Percentiles rank a stretch among this genome's conserved stretches.
These are phyloP conservation scores for Darevskia nairensis DNA, from an alignment of 2,797 vertebrate species.

Conservation along the genomic window DNA sequence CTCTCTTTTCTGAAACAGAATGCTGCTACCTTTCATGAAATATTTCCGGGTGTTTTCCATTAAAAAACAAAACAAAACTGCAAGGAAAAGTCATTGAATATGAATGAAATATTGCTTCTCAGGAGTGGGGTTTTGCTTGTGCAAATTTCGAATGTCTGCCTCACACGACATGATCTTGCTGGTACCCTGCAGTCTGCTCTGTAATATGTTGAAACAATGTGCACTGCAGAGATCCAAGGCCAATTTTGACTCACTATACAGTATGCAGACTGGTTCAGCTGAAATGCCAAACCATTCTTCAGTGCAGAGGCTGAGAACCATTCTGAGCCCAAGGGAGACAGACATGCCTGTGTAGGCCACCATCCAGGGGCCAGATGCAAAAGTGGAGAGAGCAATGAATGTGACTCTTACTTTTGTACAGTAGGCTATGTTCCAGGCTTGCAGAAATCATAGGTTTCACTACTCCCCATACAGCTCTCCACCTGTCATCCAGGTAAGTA, in stretches of 20 bases:
- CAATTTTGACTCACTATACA: neutral
- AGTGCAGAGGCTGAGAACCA: neutral
- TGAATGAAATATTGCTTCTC: conserved; percentile 2
- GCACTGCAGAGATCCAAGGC: neutral
- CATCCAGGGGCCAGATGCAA: no score
- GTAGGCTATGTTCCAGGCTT: no score
- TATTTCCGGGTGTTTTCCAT: conserved; percentile 27
- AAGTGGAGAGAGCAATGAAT: no score
- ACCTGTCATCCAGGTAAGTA: no score
- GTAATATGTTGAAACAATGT: neutral
- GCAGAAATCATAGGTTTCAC: no score
- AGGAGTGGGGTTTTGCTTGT: neutral
- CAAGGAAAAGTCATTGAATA: conserved; percentile 15
- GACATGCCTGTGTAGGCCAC: no score
- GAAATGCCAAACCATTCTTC: neutral
- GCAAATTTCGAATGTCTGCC: neutral
- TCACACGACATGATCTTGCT: neutral
- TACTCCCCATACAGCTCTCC: no score
- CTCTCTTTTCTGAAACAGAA: neutral
- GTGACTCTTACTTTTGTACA: no score
- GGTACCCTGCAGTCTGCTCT: neutral
- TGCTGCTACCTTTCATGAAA: conserved; percentile 7
- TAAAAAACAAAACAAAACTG: conserved; percentile 5
- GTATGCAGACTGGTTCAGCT: neutral
- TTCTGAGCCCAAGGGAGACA: no score